Evolutionary conservation across 2,113 vertebrate genomes (phyloP).

Genomic region (Shinisaurus crocodilurus): DNA sequence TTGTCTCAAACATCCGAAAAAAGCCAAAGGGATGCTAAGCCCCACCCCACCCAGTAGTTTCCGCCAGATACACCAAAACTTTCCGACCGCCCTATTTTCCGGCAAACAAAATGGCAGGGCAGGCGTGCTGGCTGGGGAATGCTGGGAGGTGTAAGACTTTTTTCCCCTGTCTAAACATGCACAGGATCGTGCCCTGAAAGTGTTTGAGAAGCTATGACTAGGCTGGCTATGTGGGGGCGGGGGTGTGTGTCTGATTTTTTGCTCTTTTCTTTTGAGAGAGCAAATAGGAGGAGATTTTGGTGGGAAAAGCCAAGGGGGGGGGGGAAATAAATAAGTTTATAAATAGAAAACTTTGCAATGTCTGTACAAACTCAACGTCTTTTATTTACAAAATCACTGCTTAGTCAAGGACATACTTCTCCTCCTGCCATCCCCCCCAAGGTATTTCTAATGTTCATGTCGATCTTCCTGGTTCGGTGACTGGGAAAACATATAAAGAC

Average conservation of each 20-base stretch:
- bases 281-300: too few species aligned
- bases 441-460: not conserved
- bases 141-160: too few species aligned
- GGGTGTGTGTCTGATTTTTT: not conserved
- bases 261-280: not conserved
- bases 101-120: not conserved
- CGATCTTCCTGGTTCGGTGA: too few species aligned
- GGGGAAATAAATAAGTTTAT: not conserved
- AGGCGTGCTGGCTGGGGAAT: too few species aligned
- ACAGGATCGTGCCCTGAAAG: not conserved
- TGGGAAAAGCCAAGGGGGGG: too few species aligned
- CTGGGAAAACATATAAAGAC: too few species aligned
- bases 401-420: not conserved
- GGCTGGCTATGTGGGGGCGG: too few species aligned
- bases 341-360: not conserved
- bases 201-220: too few species aligned
- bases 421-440: not conserved
- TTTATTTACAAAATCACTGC: constrained; percentile 56
- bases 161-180: too few species aligned
- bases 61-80: too few species aligned
- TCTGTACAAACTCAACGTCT: constrained; percentile 30
- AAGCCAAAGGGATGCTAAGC: not conserved
- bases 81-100: not conserved
- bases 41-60: too few species aligned
- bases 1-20: not conserved